A percentile compares a stretch with the other conserved stretches of the same genome.
phyloP scores from a whole-genome alignment of 1,140 invertebrate genomes.

The Cotesia glomerata region DNA sequence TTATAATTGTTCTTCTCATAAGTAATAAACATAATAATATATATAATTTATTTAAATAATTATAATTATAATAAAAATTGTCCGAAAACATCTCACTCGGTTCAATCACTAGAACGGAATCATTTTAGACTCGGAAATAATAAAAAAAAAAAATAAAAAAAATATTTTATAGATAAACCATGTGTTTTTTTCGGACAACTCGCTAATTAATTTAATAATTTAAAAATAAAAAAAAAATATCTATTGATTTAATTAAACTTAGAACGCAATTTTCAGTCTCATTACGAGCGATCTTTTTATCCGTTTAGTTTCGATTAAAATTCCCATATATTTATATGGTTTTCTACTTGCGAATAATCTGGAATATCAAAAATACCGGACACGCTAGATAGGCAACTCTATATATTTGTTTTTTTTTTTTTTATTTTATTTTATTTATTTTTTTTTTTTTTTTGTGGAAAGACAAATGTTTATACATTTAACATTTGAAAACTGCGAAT shows the following conservation, averaged over 20 bases:
- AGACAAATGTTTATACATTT: constrained; percentile 7
- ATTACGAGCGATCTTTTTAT: constrained; percentile 14
- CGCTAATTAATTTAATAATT: background rate
- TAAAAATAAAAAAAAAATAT: background rate
- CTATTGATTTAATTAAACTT: background rate
- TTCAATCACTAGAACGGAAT: no score
- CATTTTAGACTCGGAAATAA: no score
- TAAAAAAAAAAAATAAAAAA: no score
- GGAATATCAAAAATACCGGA: constrained; percentile 30
- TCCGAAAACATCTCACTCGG: background rate
- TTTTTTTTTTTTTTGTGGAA: background rate
- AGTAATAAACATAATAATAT: background rate
- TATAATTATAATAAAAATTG: background rate
- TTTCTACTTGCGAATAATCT: constrained; percentile 11
- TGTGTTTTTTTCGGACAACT: no score
- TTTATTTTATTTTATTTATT: no score
- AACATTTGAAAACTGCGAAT: constrained; percentile 15
- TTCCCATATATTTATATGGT: constrained; percentile 28
- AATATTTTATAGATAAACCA: no score
- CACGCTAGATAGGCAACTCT: constrained; percentile 19
- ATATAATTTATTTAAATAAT: background rate
- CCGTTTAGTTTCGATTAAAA: background rate
- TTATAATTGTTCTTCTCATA: background rate
- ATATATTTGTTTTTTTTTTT: background rate
- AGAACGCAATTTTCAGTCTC: constrained; percentile 13